Conservation (phyloP, 2,888 invertebrate genomes). For the Rotaria socialis region DNA sequence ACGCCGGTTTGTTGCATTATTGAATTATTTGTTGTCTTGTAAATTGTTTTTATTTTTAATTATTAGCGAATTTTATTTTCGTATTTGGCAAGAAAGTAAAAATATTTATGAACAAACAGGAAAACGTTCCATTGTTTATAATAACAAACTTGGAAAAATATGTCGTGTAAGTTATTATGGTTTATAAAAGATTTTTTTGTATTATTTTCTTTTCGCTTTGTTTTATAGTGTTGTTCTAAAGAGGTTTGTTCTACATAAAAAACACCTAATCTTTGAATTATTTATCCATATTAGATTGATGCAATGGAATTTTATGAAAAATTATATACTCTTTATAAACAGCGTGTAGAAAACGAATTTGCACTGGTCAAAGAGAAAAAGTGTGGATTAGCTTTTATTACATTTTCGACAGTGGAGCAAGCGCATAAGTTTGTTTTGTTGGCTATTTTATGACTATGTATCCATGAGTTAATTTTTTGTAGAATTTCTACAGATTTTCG, state of each 20-base stretch:
- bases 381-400: slow-evolving; percentile 83
- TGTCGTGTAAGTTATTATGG: slow-evolving; percentile 55
- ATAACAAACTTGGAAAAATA: slow-evolving; percentile 66
- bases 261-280: no score
- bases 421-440: background rate
- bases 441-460: no score
- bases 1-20: slow-evolving; percentile 61
- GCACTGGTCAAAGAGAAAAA: slow-evolving; percentile 63
- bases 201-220: background rate
- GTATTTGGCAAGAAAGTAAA: slow-evolving; percentile 60
- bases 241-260: background rate
- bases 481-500: slow-evolving; percentile 51
- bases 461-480: background rate
- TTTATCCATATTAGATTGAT: slow-evolving; percentile 64
- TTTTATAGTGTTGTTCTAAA: background rate
- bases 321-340: slow-evolving; percentile 72
- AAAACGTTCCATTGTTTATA: slow-evolving; percentile 70
- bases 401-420: slow-evolving; percentile 62
- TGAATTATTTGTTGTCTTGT: background rate
- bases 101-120: slow-evolving; percentile 70
- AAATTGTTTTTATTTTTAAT: background rate
- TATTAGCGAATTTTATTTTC: slow-evolving; percentile 60
- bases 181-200: background rate
- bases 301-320: slow-evolving; percentile 77
- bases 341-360: slow-evolving; percentile 63